These are phyloP conservation scores for Arrhopalites spinosus DNA, from an alignment of 2,888 invertebrate species.

Conservation along the genomic window DNA sequence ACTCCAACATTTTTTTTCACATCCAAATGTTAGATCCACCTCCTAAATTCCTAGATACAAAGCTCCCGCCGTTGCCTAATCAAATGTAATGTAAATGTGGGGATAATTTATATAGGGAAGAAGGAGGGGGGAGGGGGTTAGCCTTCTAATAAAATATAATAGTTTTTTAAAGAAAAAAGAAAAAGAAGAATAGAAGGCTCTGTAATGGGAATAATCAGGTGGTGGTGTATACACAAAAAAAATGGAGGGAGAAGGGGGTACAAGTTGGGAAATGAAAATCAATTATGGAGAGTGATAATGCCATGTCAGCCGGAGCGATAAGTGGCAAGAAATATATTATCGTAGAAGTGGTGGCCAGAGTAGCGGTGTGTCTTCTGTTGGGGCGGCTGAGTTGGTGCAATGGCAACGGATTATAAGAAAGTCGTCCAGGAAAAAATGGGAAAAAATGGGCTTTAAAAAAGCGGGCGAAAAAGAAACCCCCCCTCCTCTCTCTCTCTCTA, in stretches of 20 bases:
- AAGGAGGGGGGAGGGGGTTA: neutral
- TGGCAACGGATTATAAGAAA: conserved; percentile 5
- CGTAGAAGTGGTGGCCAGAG: neutral
- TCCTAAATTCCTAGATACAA: too few relatives aligned
- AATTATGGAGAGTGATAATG: conserved; percentile 47
- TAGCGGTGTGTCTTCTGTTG: neutral
- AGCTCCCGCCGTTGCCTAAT: conserved; percentile 21
- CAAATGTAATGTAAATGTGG: conserved; percentile 29
- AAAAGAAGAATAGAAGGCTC: neutral
- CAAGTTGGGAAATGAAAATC: conserved; percentile 26
- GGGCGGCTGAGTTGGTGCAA: too few relatives aligned
- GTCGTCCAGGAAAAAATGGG: conserved; percentile 37
- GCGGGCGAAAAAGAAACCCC: conserved; percentile 23
- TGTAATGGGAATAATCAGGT: conserved; percentile 37
- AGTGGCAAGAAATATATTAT: conserved; percentile 32
- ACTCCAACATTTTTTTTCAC: too few relatives aligned
- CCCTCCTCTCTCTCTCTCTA: conserved; percentile 24
- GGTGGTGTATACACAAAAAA: too few relatives aligned
- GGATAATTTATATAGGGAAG: conserved; percentile 20
- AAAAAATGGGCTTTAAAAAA: conserved; percentile 39
- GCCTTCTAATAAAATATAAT: too few relatives aligned
- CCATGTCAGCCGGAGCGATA: conserved; percentile 41
- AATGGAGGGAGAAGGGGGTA: too few relatives aligned
- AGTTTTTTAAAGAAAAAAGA: neutral
- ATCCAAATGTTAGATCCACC: too few relatives aligned